Percentiles rank a stretch among this genome's conserved stretches.
Evolutionary conservation across 2,888 invertebrate species (phyloP).

Genomic region (Byasa hedistus): DNA sequence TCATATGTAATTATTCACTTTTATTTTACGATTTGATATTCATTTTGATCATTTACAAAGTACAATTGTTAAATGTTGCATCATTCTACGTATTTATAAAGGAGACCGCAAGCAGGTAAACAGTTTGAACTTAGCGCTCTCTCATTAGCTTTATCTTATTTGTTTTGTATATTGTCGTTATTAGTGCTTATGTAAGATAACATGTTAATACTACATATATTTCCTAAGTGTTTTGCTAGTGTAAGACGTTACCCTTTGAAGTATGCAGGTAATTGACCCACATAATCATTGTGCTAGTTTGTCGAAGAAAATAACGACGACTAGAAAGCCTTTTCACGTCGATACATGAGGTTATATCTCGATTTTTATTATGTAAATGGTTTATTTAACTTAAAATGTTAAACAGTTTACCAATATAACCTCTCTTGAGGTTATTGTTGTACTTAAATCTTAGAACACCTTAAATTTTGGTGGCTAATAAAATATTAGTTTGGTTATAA

Average conservation of each 20-base stretch:
- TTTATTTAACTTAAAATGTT: too few species aligned
- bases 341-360: too few species aligned
- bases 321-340: too few species aligned
- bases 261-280: slow-evolving; percentile 56
- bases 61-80: slow-evolving; percentile 25
- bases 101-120: slow-evolving; percentile 40
- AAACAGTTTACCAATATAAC: too few species aligned
- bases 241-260: slow-evolving; percentile 44
- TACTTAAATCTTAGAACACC: too few species aligned
- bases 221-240: slow-evolving; percentile 46
- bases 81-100: slow-evolving; percentile 34
- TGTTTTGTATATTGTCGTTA: slow-evolving; percentile 53
- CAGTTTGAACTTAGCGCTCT: slow-evolving; percentile 46
- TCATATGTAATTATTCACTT: slow-evolving; percentile 1
- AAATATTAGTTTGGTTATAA: too few species aligned
- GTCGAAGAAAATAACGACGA: too few species aligned
- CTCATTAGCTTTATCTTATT: slow-evolving; percentile 43
- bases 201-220: slow-evolving; percentile 55
- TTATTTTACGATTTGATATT: background rate
- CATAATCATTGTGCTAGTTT: background rate
- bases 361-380: too few species aligned
- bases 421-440: too few species aligned
- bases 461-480: too few species aligned
- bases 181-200: slow-evolving; percentile 59
- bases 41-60: slow-evolving; percentile 23